Evolutionary conservation across 2,888 invertebrate genomes (phyloP).

Genomic region (Stenolophus ochropezus): DNA sequence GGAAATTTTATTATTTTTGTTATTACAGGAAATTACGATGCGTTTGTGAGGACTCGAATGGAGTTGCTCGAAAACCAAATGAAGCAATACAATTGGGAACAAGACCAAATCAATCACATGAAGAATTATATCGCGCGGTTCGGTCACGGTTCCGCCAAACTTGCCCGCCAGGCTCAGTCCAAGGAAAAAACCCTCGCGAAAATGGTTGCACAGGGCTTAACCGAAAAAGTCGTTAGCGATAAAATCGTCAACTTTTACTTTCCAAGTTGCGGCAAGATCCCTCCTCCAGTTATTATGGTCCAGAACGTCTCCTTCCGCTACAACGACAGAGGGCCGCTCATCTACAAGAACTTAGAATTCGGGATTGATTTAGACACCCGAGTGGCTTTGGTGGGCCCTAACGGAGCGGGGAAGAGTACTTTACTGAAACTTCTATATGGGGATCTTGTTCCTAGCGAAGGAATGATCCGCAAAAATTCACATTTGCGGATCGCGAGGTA

Average conservation of each 20-base stretch:
- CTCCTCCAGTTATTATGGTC: constrained; percentile 99
- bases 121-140: constrained; percentile 99
- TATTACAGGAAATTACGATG: constrained; percentile 92
- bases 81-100: constrained; percentile 99
- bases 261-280: constrained; percentile 95
- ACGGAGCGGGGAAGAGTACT: constrained; percentile 99
- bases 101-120: constrained; percentile 99
- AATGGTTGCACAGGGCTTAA: constrained; percentile 98
- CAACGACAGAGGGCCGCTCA: constrained; percentile 88
- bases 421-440: constrained; percentile 95
- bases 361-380: constrained; percentile 98
- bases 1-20: neutral
- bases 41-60: constrained; percentile 93
- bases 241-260: constrained; percentile 97
- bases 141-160: constrained; percentile 99
- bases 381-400: constrained; percentile 96
- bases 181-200: constrained; percentile 99
- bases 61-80: constrained; percentile 98
- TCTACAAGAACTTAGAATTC: constrained; percentile 98
- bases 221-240: constrained; percentile 94
- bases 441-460: constrained; percentile 88
- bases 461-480: constrained; percentile 98
- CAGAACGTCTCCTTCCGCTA: constrained; percentile 98
- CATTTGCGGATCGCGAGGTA: constrained; percentile 98
- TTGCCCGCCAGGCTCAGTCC: constrained; percentile 98